A percentile compares a stretch with the other conserved stretches of the same genome.
phyloP scores from a whole-genome alignment of 1,140 invertebrate genomes.

The Drosophila yakuba region DNA sequence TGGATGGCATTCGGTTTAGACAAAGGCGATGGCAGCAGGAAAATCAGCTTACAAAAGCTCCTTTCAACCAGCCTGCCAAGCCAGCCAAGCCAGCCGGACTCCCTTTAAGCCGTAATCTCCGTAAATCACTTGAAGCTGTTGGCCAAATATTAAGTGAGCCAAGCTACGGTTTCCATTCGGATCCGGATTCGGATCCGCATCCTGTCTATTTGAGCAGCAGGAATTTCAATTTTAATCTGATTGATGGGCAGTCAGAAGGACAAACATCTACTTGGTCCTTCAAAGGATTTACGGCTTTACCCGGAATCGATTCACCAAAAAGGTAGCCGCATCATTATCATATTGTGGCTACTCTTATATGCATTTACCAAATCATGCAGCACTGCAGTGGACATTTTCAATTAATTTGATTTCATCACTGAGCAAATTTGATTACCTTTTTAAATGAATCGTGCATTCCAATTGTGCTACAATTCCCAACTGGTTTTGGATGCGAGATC shows the following conservation, averaged over 20 bases:
- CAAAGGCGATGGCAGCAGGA: slow-evolving; percentile 44
- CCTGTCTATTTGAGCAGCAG: slow-evolving; percentile 22
- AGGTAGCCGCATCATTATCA: slow-evolving; percentile 1
- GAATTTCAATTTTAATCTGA: slow-evolving; percentile 56
- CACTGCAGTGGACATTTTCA: background rate
- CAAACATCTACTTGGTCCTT: background rate
- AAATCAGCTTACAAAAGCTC: slow-evolving; percentile 62
- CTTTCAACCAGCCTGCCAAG: slow-evolving; percentile 18
- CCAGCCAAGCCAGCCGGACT: background rate
- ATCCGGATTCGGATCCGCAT: background rate
- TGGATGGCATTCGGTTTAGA: slow-evolving; percentile 27
- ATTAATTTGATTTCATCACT: slow-evolving; percentile 8
- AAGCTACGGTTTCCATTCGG: slow-evolving; percentile 19
- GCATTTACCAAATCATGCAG: slow-evolving; percentile 1
- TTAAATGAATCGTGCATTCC: background rate
- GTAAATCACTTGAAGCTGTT: slow-evolving; percentile 54
- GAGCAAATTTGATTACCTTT: background rate
- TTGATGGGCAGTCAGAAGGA: slow-evolving; percentile 34
- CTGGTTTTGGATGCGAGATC: no score
- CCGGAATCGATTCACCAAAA: background rate
- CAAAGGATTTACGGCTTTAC: background rate
- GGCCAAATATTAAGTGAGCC: slow-evolving; percentile 49
- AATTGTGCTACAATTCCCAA: no score
- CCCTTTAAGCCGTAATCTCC: slow-evolving; percentile 43
- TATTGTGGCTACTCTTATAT: background rate